These are phyloP conservation scores for Drosophila subobscura DNA, from an alignment of 1,140 invertebrate species.

Conservation along the genomic window DNA sequence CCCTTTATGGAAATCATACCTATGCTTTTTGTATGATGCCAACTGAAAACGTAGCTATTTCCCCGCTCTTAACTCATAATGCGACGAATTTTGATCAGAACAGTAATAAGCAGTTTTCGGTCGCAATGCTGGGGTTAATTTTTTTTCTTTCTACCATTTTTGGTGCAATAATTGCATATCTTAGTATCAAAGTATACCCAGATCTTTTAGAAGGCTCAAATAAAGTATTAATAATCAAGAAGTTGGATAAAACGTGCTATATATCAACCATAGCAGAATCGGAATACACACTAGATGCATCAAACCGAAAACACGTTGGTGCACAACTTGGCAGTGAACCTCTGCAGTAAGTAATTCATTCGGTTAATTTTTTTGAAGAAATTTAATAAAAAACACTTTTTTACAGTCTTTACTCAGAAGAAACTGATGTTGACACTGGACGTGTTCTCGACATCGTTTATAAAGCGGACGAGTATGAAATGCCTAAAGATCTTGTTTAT, in stretches of 20 bases:
- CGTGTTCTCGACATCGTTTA: no score
- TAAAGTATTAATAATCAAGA: slow-evolving; percentile 63
- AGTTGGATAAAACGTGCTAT: slow-evolving; percentile 49
- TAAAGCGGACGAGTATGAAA: slow-evolving; percentile 54
- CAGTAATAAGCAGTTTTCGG: slow-evolving; percentile 61
- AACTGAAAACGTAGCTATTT: slow-evolving; percentile 24
- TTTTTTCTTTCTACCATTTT: slow-evolving; percentile 52
- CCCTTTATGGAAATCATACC: slow-evolving; percentile 44
- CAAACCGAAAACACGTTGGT: slow-evolving; percentile 4
- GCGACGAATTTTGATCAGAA: slow-evolving; percentile 14
- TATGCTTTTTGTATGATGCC: slow-evolving; percentile 66
- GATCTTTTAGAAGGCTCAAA: slow-evolving; percentile 66
- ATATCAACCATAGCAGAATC: slow-evolving; percentile 59
- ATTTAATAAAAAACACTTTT: no score
- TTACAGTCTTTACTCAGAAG: no score
- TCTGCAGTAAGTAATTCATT: slow-evolving; percentile 10
- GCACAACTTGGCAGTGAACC: not conserved
- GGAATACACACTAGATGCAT: slow-evolving; percentile 15
- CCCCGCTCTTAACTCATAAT: slow-evolving; percentile 36
- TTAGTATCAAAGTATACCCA: slow-evolving; percentile 60
- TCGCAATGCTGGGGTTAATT: slow-evolving; percentile 60
- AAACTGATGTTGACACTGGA: no score
- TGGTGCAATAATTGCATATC: slow-evolving; percentile 55
- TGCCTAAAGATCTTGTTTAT: slow-evolving; percentile 46
- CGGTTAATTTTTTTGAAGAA: no score